Evolutionary conservation across 64 coral and sea anemone species (phyloP), one percentile per base, ranked within the genome.

Genomic region (Montipora capricornis): DNA sequence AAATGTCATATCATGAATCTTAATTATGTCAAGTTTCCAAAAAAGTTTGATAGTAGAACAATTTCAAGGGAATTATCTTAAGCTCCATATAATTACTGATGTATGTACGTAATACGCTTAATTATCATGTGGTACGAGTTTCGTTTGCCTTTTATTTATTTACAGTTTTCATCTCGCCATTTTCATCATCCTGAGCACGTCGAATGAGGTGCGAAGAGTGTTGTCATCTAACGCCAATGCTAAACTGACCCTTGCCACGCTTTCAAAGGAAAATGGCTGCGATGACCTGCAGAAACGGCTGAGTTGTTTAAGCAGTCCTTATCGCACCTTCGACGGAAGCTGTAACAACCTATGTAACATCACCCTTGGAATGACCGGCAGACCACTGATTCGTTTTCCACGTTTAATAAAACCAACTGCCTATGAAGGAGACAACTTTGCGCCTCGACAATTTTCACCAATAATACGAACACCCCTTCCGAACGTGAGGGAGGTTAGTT

Each of bases 311-410:
- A 20, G 8, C 15, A 45, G 82, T 16, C 44, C 46, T 16, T 86
- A 71, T 71, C 82, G 82, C 66, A 86, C 62, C 4, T 71, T 86
- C 13, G 82, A 86, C 60, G 82, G 82, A 44, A 86, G 59, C 4
- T 86, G 82, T 64, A 86, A 86, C 82, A 86, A 86, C 20, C 82
- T 86, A 29, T 86, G 82, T 64, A 71, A 71, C 64, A 49, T 71
- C 20, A 86, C 64, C 15, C 17, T 7, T 2, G 82, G 82, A 49
- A 2, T 29, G 3, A 26, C 64, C 16, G 15, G 10, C 4, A 50
- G 2, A 44, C 80, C 80, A 46, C 57, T 62, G 20, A 8, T 12
- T 50, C 62, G 82, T 13, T 73, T 86, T 24, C 20, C 47, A 48
- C 4, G 17, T 50, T 80, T 80, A 50, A 11, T 6, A 49, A 5